Evolutionary conservation across 1,140 invertebrate species (phyloP), one percentile per base, ranked within the genome.

Genomic region (Temnothorax nylanderi): DNA sequence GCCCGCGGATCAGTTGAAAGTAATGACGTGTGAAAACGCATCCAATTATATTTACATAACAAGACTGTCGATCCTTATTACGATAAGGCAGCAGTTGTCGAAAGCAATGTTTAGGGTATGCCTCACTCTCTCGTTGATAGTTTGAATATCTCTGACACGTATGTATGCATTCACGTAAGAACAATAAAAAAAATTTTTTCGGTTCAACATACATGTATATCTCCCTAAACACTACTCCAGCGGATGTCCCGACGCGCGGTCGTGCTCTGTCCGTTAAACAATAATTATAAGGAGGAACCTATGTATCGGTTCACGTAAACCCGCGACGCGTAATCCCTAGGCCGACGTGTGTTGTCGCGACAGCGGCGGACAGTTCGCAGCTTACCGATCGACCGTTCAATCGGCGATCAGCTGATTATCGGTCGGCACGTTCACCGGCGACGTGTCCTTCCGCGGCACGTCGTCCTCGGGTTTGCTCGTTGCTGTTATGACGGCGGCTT

Each of bases 381-480:
- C 18, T 32, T 37, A 18, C 56, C 54, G 44, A 16, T 13, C 41
- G 32, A 37, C 34, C 21, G 62, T 89, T 94, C 93, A 95, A 90
- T 95, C 94, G n/a, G 93, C 91, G 77, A 95, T 94, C 47, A 95
- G 89, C 51, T 95, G 95, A 89, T 95, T 95, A 32, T 95, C 95
- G 76, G 93, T 94, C 54, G 93, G 89, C 0, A 92, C 74, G 6
- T 91, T 88, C 11, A 95, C 88, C 5, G 94, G 94, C 2, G 95
- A 95, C 5, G 94, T 58, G 64, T 95, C 95, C 60, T 95, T 95
- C 41, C 93, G 92, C 2, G 93, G 93, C 0, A 95, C 91, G 67
- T 95, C 93, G 32, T 95, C 94, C n/a, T 93, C 93, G 56, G 91
- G 91, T 56, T 90, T 89, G 37, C 26, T 92, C 71, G 88, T 89